A percentile compares a stretch with the other conserved stretches of the same genome.
Evolutionary conservation across 2,797 vertebrate species (phyloP).

Genomic region (Eulemur mongoz): DNA sequence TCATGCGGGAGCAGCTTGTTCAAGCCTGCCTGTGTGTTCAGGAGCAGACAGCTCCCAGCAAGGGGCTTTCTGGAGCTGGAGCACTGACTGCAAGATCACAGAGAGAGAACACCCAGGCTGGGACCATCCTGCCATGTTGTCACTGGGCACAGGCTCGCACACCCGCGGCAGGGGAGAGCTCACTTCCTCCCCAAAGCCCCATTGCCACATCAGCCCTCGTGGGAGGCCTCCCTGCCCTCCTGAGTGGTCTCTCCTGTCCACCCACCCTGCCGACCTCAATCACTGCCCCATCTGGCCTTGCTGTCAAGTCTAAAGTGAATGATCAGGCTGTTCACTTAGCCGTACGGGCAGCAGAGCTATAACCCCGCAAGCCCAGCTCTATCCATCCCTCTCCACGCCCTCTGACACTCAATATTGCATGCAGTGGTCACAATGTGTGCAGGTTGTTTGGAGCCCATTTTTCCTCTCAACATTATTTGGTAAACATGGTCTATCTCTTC

Average conservation of each 20-base stretch:
- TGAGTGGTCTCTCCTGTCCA: background rate
- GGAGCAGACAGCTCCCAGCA: background rate
- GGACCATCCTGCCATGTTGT: background rate
- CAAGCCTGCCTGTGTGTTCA: background rate
- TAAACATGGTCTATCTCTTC: background rate
- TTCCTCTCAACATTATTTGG: background rate
- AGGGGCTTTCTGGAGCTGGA: background rate
- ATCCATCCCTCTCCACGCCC: background rate
- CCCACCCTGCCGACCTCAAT: background rate
- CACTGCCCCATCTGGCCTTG: background rate
- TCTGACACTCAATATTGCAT: background rate
- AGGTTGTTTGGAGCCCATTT: background rate
- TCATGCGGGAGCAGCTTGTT: background rate
- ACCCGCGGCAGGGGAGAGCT: rapidly evolving
- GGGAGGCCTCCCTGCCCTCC: background rate
- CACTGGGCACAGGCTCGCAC: rapidly evolving
- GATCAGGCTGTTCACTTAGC: no score
- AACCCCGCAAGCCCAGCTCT: background rate
- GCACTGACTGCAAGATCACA: background rate
- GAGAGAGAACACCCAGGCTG: background rate
- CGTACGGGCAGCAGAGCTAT: background rate
- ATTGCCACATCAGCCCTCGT: background rate
- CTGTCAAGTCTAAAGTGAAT: background rate
- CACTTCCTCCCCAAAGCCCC: background rate
- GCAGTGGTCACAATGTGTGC: rapidly evolving